These are phyloP conservation scores for Heliocidaris tuberculata DNA, from an alignment of 35 echinoderm and acorn worm genomes.

Conservation along the genomic window DNA sequence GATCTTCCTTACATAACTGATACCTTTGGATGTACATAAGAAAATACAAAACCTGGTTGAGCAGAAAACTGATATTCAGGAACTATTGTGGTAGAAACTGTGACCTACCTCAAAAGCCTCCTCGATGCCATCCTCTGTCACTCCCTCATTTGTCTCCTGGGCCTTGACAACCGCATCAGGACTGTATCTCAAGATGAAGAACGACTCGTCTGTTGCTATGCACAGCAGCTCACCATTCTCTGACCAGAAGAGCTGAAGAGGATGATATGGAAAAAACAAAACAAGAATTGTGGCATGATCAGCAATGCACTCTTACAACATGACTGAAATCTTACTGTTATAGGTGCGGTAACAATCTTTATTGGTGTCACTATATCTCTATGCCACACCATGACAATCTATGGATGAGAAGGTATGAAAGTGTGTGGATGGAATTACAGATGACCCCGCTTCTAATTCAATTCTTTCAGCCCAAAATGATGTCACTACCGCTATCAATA, in stretches of 20 bases:
- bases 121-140: constrained; percentile 98
- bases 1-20: too few relatives aligned
- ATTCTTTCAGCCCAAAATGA: not conserved
- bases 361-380: too few relatives aligned
- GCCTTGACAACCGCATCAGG: constrained; percentile 82
- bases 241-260: constrained; percentile 87
- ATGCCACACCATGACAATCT: too few relatives aligned
- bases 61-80: too few relatives aligned
- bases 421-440: too few relatives aligned
- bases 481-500: not conserved
- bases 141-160: constrained; percentile 82
- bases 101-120: constrained; percentile 90
- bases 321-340: too few relatives aligned
- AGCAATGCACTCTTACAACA: too few relatives aligned
- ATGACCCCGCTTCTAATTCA: too few relatives aligned
- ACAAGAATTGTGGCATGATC: not conserved
- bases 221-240: constrained; percentile 91
- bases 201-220: constrained; percentile 97
- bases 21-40: too few relatives aligned
- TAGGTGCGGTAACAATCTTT: too few relatives aligned
- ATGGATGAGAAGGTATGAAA: too few relatives aligned
- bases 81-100: not conserved
- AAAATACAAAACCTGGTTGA: too few relatives aligned
- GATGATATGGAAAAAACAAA: not conserved
- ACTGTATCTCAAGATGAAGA: constrained; percentile 87